phyloP scores from a whole-genome alignment of 2,113 vertebrate genomes.

The Ammodytes dubius region DNA sequence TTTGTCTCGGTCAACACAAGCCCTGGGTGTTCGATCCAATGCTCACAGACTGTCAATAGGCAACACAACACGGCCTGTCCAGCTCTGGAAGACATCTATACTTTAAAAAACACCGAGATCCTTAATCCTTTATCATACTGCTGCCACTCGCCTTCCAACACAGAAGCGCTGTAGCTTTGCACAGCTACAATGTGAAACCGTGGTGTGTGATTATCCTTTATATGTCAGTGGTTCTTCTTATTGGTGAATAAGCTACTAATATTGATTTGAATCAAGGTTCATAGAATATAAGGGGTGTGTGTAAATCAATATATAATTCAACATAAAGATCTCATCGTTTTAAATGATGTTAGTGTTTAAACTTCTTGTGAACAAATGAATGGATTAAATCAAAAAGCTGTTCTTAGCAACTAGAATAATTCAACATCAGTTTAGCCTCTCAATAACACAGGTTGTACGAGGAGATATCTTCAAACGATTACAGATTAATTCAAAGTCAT shows the following conservation, averaged over 20 bases:
- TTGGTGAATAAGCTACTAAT: constrained; percentile 21
- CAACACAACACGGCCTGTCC: constrained; percentile 26
- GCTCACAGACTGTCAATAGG: constrained; percentile 57
- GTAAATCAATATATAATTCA: background rate
- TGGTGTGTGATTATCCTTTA: constrained; percentile 27
- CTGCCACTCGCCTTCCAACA: constrained; percentile 18
- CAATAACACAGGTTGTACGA: background rate
- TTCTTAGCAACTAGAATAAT: background rate
- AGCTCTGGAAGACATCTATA: constrained; percentile 30
- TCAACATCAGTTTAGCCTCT: background rate
- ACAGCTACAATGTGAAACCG: constrained; percentile 16
- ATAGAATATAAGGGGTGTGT: background rate
- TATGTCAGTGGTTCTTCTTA: constrained; percentile 37
- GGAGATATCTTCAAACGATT: background rate
- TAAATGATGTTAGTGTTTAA: background rate
- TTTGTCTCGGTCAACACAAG: constrained; percentile 61
- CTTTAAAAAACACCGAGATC: constrained; percentile 7
- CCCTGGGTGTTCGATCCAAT: constrained; percentile 56
- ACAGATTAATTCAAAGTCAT: background rate
- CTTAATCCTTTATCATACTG: constrained; percentile 38
- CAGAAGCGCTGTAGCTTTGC: constrained; percentile 19
- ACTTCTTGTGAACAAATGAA: background rate
- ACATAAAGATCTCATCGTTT: background rate
- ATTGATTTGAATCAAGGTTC: constrained; percentile 1
- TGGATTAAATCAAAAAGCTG: background rate